Evolutionary conservation across 2,797 vertebrate genomes (phyloP).

Genomic region (Buceros bicornis): DNA sequence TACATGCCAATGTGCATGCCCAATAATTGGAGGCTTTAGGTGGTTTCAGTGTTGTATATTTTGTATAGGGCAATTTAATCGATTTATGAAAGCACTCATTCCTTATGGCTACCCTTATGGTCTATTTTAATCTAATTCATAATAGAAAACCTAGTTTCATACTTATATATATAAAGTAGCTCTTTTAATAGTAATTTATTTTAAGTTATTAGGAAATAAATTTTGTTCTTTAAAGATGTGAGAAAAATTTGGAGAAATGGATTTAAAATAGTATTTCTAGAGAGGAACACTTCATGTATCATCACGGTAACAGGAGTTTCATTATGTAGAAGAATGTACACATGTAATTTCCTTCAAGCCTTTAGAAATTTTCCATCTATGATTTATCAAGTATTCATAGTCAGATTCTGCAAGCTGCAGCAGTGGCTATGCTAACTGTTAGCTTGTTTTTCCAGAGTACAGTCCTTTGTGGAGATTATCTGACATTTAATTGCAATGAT

Average conservation of each 20-base stretch:
- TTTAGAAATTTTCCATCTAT: not conserved
- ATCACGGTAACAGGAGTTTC: not conserved
- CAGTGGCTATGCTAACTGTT: not conserved
- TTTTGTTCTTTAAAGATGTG: not conserved
- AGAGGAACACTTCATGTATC: not conserved
- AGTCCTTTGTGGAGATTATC: not conserved
- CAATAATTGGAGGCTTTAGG: not conserved
- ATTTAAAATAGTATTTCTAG: not conserved
- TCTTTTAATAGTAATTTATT: not conserved
- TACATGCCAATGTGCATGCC: accelerated
- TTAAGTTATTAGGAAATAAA: not conserved
- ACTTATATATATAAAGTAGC: not conserved
- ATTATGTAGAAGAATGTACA: not conserved
- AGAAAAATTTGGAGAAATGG: not conserved
- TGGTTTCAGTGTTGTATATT: not conserved
- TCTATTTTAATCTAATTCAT: not conserved
- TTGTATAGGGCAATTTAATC: not conserved
- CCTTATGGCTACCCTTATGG: not conserved
- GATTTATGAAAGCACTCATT: not conserved
- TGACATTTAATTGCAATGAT: not conserved
- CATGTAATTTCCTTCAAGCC: constrained; percentile 1
- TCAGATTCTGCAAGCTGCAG: not conserved
- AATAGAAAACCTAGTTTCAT: not conserved
- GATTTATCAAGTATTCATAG: constrained; percentile 14
- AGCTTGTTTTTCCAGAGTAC: not conserved